Base-by-base conservation (phyloP, 2,113 vertebrate species). In the Callaeas wilsoni region DNA sequence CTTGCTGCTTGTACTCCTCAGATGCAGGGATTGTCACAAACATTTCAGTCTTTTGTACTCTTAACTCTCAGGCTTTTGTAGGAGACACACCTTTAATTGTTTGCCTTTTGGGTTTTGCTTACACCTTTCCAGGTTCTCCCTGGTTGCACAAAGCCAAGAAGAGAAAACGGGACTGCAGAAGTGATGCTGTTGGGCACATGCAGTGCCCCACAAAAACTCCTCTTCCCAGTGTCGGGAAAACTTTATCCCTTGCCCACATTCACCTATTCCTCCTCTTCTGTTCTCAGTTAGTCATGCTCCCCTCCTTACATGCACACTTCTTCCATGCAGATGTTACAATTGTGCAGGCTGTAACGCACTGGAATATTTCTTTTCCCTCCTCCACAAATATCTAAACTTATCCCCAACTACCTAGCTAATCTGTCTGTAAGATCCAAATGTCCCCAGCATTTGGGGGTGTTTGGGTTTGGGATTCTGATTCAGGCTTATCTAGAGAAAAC, bases 311-410 rank as follows among this genome's bases (percentile, higher is more conserved):
- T 3, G 6, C 39, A 35, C 13, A 2, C 32, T 82, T 73, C 35
- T 84, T 71, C 75, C 62, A 33, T 39, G 74, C 65, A 85, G 81
- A 52, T 84, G 60, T 50, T 75, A 64, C 1, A 5, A 63, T 77
- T 89, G 37, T 4, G 3, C 33, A 80, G 83, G 39, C 57, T 80
- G 35, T 20, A 82, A 65, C 0, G 3, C 49, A 41, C 16, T 74
- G 63, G 32, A 91, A 95, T n/a, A 73, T 69, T 84, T 84, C 57
- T 84, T 92, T 76, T 92, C 47, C 73, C 59, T 89, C 94, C 90
- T 95, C 90, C 90, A 80, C 67, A 89, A 84, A 47, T 32, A 81
- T 47, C 78, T 90, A 94, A 95, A 87, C 42, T 94, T 95, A 88
- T 70, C 84, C 56, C 63, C 27, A 88, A 25, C 70, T 83, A 76